These are phyloP conservation scores for Magallana nippona DNA, from an alignment of 2,888 invertebrate genomes.

Conservation along the genomic window DNA sequence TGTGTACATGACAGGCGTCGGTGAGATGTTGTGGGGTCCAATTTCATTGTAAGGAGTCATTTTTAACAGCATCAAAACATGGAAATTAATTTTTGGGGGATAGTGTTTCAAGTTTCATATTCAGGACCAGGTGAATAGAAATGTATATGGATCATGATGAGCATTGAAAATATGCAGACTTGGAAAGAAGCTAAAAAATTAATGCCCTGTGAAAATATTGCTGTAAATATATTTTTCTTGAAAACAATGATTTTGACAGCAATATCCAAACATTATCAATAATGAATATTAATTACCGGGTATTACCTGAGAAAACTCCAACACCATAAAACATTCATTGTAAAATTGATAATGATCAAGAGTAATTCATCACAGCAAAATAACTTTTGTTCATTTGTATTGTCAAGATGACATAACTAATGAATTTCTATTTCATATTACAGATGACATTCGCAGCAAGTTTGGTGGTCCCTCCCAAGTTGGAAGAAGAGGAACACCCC, in stretches of 20 bases:
- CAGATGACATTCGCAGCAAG: constrained; percentile 56
- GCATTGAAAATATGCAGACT: no score
- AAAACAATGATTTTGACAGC: neutral
- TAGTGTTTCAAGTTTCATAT: no score
- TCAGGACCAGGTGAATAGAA: no score
- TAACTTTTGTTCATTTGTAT: neutral
- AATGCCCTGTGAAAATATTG: neutral
- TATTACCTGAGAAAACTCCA: neutral
- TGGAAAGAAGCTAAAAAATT: neutral
- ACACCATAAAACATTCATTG: neutral
- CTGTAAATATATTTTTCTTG: neutral
- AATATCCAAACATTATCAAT: neutral
- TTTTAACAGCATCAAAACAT: no score
- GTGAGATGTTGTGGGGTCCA: no score
- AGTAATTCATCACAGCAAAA: neutral
- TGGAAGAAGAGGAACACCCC: constrained; percentile 61
- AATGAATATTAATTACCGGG: neutral
- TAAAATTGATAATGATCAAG: neutral
- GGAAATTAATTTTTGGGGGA: no score
- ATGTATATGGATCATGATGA: no score
- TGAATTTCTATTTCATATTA: constrained; percentile 37
- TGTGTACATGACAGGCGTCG: no score
- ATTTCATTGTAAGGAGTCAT: no score
- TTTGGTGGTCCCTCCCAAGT: constrained; percentile 47
- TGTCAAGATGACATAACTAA: neutral